phyloP scores from a whole-genome alignment of 2,113 vertebrate genomes.

The Propithecus coquereli region DNA sequence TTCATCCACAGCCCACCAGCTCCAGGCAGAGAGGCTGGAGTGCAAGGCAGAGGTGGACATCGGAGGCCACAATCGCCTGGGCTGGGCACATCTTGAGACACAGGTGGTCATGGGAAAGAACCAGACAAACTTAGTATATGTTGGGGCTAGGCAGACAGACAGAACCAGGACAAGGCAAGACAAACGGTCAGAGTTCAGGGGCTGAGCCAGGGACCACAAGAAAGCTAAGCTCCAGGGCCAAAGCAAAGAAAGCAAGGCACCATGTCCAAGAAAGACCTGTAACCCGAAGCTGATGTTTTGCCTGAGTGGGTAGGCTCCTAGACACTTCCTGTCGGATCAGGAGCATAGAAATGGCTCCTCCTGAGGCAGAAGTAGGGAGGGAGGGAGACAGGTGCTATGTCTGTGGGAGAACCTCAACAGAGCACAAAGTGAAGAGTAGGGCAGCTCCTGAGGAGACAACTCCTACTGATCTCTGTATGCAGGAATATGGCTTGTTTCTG shows the following conservation, averaged over 20 bases:
- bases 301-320: not conserved
- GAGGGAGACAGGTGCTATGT: not conserved
- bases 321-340: not conserved
- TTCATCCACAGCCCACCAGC: not conserved
- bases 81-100: not conserved
- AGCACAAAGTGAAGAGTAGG: not conserved
- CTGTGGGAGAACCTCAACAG: fast-evolving
- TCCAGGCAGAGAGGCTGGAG: too few relatives aligned
- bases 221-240: too few relatives aligned
- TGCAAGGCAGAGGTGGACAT: not conserved
- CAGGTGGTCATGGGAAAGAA: not conserved
- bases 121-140: not conserved
- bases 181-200: not conserved
- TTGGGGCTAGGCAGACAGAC: not conserved
- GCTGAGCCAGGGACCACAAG: not conserved
- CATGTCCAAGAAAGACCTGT: not conserved
- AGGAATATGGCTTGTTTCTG: fast-evolving
- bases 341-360: not conserved
- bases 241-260: not conserved
- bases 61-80: too few relatives aligned
- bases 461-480: fast-evolving
- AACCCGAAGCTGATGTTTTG: not conserved
- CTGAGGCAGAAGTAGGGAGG: not conserved
- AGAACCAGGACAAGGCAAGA: not conserved
- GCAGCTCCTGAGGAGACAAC: not conserved